A percentile compares a stretch with the other conserved stretches of the same genome.
Conservation (phyloP, 2,888 invertebrate genomes). For the Rhimphoctona megacephalus region DNA sequence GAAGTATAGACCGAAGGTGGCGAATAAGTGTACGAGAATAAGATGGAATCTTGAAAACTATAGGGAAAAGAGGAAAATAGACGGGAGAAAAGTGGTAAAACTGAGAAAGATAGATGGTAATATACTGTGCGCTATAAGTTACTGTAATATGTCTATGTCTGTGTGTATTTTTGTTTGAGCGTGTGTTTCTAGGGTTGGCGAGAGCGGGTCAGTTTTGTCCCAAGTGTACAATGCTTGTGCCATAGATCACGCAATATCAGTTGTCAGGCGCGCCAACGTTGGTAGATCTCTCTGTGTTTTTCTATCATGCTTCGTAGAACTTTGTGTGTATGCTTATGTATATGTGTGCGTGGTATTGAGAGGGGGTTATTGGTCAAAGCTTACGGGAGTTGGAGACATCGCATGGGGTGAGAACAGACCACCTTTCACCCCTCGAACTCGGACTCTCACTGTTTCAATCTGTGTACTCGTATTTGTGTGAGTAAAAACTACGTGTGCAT, state of each 20-base stretch:
- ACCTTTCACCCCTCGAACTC: conserved; percentile 46
- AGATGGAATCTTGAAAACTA: conserved; percentile 25
- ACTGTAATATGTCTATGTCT: conserved; percentile 10
- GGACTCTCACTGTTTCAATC: conserved; percentile 54
- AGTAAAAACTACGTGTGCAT: conserved; percentile 1
- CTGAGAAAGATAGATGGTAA: conserved; percentile 61
- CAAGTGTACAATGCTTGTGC: conserved; percentile 84
- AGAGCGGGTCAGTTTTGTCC: conserved; percentile 82
- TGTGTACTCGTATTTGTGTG: conserved; percentile 15
- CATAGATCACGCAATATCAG: conserved; percentile 85
- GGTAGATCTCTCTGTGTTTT: conserved; percentile 36
- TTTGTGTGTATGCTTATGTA: conserved; percentile 11
- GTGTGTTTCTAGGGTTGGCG: conserved; percentile 40
- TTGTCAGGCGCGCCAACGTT: conserved; percentile 79
- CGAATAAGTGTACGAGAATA: background rate
- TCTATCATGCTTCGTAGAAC: conserved; percentile 27
- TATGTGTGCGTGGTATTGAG: conserved; percentile 1
- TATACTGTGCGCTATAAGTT: conserved; percentile 41
- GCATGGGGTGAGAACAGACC: conserved; percentile 44
- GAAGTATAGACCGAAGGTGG: background rate
- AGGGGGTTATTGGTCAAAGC: conserved; percentile 38
- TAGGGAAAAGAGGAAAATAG: conserved; percentile 34
- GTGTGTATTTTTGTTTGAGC: conserved; percentile 23
- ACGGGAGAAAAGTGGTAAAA: conserved; percentile 25
- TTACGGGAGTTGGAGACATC: conserved; percentile 44